Base-by-base conservation (phyloP, 2,797 vertebrate genomes). In the Dendrocincla fuliginosa region DNA sequence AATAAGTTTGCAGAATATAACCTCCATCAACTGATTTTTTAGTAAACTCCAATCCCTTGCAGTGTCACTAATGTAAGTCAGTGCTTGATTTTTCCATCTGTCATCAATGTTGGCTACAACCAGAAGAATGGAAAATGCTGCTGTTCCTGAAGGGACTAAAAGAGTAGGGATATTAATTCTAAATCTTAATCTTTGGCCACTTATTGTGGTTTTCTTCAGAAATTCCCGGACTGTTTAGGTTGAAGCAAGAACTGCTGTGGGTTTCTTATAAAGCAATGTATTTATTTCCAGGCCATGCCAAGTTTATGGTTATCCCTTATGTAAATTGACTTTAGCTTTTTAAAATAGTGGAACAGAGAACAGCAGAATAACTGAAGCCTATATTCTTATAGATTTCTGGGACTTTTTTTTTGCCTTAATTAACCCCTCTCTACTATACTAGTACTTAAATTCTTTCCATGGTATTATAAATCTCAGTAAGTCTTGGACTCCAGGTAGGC, bases 401-500 rank as follows among this genome's bases (percentile, higher is more conserved):
- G 2, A 1, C 0, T 8, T 12, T 14, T 11, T 11, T n/a, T 4
- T 5, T 5, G 3, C 22, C 15, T 59, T 63, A 64, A 47, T 56
- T 59, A 33, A 35, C 22, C 10, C 4, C 5, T 87, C 15, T 49
- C 50, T 82, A 20, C 24, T 76, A 6, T 63, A 52, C 4, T 60
- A n/a, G 3, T 32, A 30, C 25, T 41, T 19, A 37, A 22, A 37
- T 7, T 60, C 10, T 88, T 93, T 57, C 61, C 11, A 4, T 19
- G 59, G 22, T 39, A 35, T 52, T 49, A 11, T 18, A 64, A 16
- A 67, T 61, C 9, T 11, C 63, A 20, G 6, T 25, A 1, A 1
- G 5, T 11, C 6, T 33, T 69, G 14, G 18, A 10, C 22, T 84
- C 47, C 42, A 50, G 23, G 7, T 49, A 63, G 13, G 67, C 46